These are phyloP conservation scores for Pardosa pseudoannulata DNA, from an alignment of 2,888 invertebrate genomes.

Conservation along the genomic window DNA sequence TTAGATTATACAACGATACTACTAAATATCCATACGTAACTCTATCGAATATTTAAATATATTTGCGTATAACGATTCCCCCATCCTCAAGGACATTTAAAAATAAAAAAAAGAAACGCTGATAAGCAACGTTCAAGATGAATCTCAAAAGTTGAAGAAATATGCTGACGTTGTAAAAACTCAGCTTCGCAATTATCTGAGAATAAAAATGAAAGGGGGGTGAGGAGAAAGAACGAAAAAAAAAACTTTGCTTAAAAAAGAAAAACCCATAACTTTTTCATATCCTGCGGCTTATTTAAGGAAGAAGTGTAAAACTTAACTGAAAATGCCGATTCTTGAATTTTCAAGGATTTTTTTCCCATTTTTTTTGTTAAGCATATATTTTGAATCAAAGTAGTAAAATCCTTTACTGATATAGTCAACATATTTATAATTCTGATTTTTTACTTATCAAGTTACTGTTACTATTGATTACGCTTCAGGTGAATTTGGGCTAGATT, in stretches of 20 bases:
- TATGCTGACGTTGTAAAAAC: background rate
- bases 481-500: too few species aligned
- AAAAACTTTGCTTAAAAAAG: background rate
- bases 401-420: background rate
- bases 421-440: too few species aligned
- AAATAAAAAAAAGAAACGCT: too few species aligned
- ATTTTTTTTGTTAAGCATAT: background rate
- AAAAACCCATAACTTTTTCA: slow-evolving; percentile 7
- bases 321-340: slow-evolving; percentile 39
- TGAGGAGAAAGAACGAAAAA: background rate
- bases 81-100: too few species aligned
- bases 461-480: too few species aligned
- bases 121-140: too few species aligned
- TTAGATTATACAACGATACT: too few species aligned
- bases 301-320: slow-evolving; percentile 40
- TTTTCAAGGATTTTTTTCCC: slow-evolving; percentile 18
- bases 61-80: too few species aligned
- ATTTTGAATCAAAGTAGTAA: background rate
- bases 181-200: slow-evolving; percentile 55
- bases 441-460: too few species aligned
- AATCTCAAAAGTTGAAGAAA: too few species aligned
- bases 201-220: slow-evolving; percentile 55
- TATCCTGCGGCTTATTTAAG: slow-evolving; percentile 25
- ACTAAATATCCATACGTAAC: too few species aligned
- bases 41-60: too few species aligned